Evolutionary conservation across 2,113 vertebrate species (phyloP), one percentile per base, ranked within the genome.

Genomic region (Vireo altiloquus): DNA sequence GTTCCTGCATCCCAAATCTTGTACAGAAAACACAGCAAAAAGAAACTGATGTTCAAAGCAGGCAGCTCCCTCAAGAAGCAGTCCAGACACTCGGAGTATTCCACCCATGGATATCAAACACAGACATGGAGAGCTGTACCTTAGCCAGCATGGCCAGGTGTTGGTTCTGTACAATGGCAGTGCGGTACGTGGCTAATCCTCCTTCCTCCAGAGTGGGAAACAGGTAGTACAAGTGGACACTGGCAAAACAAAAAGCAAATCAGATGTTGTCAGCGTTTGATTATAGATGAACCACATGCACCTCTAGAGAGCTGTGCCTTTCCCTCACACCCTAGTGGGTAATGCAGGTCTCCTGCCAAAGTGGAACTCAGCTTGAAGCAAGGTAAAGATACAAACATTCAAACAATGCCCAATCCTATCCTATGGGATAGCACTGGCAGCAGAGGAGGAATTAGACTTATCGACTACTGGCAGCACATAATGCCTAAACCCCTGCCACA

Each of bases 121-220:
- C 14, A 77, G 20, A 52, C 0, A 2, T 3, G 20, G 8, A 64
- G 20, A 59, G 27, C n/a, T 49, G 28, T 98, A 99, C 99, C 99
- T 99, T 99, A 28, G 99, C 99, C 33, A 99, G 94, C 99, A 99
- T 99, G 91, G 99, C 99, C 57, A 99, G 98, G 97, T 99, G 99
- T 22, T 99, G 99, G 94, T 99, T 99, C 98, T 99, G 99, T 15
- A 99, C 99, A 2, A 99, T 99, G 92, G 99, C 99, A 3, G 99
- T 99, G 66, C 99, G 98, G 91, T 99, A 99, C 0, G 99, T 99
- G 39, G 99, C 99, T 92, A 99, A 97, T 24, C 99, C 99, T 74
- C 99, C 99, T 97, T 99, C 99, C 95, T 99, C 99, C 90, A 99
- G 97, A 39, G 94, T 98, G 40, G 99, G 99, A 57, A 99, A 99